Percentiles rank a stretch among this genome's conserved stretches.
Conservation (phyloP, 2,888 invertebrate genomes). For the Byasa hedistus region DNA sequence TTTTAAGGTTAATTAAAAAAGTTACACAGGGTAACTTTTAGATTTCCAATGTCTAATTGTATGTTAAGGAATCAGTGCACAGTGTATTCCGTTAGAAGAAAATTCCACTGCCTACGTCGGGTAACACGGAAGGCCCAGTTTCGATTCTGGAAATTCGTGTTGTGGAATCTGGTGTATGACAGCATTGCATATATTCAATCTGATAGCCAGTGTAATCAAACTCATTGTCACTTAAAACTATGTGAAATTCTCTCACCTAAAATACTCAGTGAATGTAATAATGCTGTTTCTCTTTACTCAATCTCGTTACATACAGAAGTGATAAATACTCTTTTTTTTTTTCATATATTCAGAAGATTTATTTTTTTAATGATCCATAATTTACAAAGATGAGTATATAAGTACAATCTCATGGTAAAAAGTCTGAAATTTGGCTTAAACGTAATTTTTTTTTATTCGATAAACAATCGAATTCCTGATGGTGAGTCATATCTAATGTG, state of each 20-base stretch:
- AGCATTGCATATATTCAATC: too few relatives aligned
- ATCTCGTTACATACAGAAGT: background rate
- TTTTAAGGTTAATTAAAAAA: slow-evolving; percentile 39
- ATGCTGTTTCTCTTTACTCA: slow-evolving; percentile 9
- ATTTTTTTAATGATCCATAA: background rate
- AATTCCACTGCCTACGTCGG: too few relatives aligned
- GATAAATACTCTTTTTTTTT: background rate
- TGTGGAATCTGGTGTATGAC: too few relatives aligned
- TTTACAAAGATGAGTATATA: background rate
- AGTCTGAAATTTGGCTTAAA: too few relatives aligned
- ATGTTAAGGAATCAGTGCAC: slow-evolving; percentile 42
- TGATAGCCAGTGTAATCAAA: background rate
- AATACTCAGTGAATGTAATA: slow-evolving; percentile 7
- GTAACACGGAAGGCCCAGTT: too few relatives aligned
- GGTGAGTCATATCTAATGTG: too few relatives aligned
- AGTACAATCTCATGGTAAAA: slow-evolving; percentile 2
- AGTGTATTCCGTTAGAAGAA: background rate
- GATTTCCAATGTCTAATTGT: slow-evolving; percentile 36
- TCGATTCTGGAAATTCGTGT: too few relatives aligned
- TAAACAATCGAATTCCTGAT: too few relatives aligned
- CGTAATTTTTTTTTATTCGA: too few relatives aligned
- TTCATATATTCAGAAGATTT: background rate
- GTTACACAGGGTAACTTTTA: slow-evolving; percentile 52
- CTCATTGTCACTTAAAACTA: background rate
- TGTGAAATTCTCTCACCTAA: background rate